These are phyloP conservation scores for Microctenopoma stevenorrisi DNA, from an alignment of 2,797 vertebrate species.

Conservation along the genomic window DNA sequence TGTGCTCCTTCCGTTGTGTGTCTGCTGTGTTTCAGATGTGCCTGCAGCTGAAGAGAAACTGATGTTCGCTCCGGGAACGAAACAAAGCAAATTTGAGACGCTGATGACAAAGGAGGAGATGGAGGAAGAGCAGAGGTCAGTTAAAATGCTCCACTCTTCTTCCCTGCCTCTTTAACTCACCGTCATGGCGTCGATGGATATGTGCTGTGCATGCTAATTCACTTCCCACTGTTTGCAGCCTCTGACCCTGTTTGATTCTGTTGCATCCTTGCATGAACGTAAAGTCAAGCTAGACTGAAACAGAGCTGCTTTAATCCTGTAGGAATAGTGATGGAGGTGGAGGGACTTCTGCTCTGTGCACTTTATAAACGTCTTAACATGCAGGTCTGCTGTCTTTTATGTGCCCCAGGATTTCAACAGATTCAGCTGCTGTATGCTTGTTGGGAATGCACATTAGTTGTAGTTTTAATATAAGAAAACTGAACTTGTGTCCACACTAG, in stretches of 20 bases:
- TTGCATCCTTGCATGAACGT: not conserved
- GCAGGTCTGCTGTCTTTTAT: not conserved
- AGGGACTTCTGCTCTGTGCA: not conserved
- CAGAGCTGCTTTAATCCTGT: not conserved
- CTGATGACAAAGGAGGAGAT: slow-evolving; percentile 92
- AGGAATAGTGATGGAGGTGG: not conserved
- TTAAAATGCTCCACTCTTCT: not conserved
- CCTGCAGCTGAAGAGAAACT: slow-evolving; percentile 67
- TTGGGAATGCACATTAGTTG: no score
- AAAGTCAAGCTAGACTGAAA: not conserved
- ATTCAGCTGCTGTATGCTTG: no score
- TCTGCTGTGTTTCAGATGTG: slow-evolving; percentile 54
- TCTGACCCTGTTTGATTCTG: not conserved
- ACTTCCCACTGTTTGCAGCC: not conserved
- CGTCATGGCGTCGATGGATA: not conserved
- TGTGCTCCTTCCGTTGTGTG: not conserved
- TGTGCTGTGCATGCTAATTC: not conserved
- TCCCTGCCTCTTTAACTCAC: not conserved
- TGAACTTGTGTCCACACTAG: no score
- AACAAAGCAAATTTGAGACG: slow-evolving; percentile 88
- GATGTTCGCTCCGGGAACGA: slow-evolving; percentile 86
- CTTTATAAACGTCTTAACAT: not conserved
- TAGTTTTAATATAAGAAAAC: no score
- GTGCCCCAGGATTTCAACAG: not conserved
- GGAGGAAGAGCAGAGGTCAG: slow-evolving; percentile 93